Evolutionary conservation across 2,113 vertebrate species (phyloP).

Genomic region (Craseonycteris thonglongyai): DNA sequence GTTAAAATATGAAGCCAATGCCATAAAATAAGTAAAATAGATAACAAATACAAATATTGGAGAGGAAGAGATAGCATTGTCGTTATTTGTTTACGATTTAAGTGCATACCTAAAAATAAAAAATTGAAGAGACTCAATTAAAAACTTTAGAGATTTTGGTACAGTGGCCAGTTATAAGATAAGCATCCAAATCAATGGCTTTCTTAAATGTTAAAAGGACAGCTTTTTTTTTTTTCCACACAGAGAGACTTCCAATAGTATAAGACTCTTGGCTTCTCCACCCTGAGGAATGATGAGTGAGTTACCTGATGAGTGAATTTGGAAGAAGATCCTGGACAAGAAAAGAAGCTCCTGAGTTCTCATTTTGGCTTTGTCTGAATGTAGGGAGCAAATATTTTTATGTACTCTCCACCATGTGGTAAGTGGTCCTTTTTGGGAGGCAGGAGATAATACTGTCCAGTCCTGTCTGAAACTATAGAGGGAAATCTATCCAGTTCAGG

Average conservation of each 20-base stretch:
- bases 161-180: not conserved
- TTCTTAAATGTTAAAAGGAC: not conserved
- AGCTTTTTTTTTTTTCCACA: not conserved
- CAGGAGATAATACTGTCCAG: not conserved
- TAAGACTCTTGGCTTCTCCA: not conserved
- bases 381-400: not conserved
- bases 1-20: not conserved
- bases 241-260: not conserved
- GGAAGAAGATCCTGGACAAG: not conserved
- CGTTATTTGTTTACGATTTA: not conserved
- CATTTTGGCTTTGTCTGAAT: not conserved
- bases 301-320: not conserved
- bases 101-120: slow-evolving; percentile 20
- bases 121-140: slow-evolving; percentile 18
- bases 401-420: not conserved
- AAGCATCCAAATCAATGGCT: not conserved
- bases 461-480: not conserved
- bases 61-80: not conserved
- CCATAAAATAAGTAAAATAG: slow-evolving; percentile 48
- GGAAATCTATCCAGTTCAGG: not conserved
- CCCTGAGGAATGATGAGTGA: not conserved
- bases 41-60: not conserved
- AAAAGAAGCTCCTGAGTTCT: not conserved
- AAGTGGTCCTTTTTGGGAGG: not conserved
- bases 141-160: slow-evolving; percentile 1